phyloP scores from a whole-genome alignment of 2,888 invertebrate species.

The Stenoptilia bipunctidactyla region DNA sequence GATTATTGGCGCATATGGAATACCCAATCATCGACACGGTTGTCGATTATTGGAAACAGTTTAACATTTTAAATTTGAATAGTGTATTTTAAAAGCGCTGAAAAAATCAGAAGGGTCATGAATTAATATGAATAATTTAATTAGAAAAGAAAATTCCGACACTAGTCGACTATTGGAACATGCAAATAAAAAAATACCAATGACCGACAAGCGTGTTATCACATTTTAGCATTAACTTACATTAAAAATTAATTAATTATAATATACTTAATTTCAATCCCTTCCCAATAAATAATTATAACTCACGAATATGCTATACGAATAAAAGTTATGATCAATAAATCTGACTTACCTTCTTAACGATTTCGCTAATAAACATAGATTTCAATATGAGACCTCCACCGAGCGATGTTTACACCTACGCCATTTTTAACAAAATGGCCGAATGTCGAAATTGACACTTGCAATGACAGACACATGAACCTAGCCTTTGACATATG shows the following conservation, averaged over 20 bases:
- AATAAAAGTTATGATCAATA: slow-evolving; percentile 1
- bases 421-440: slow-evolving; percentile 1
- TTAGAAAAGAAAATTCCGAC: background rate
- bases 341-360: slow-evolving; percentile 1
- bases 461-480: slow-evolving; percentile 2
- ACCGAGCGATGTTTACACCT: background rate
- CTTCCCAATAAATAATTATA: background rate
- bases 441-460: slow-evolving; percentile 1
- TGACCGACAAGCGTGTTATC: slow-evolving; percentile 1
- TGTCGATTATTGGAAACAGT: background rate
- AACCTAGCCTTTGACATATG: slow-evolving; percentile 1
- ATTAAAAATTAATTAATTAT: background rate
- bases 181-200: slow-evolving; percentile 1
- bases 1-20: slow-evolving; percentile 1
- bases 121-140: background rate
- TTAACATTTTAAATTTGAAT: background rate
- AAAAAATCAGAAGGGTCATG: background rate
- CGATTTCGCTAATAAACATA: slow-evolving; percentile 1
- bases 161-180: slow-evolving; percentile 2
- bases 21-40: background rate
- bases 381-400: background rate
- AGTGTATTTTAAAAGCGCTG: slow-evolving; percentile 1
- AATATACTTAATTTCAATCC: background rate
- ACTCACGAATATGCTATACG: background rate
- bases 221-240: background rate